A percentile compares a stretch with the other conserved stretches of the same genome.
phyloP scores from a whole-genome alignment of 2,797 vertebrate species.

The Chrosomus eos region DNA sequence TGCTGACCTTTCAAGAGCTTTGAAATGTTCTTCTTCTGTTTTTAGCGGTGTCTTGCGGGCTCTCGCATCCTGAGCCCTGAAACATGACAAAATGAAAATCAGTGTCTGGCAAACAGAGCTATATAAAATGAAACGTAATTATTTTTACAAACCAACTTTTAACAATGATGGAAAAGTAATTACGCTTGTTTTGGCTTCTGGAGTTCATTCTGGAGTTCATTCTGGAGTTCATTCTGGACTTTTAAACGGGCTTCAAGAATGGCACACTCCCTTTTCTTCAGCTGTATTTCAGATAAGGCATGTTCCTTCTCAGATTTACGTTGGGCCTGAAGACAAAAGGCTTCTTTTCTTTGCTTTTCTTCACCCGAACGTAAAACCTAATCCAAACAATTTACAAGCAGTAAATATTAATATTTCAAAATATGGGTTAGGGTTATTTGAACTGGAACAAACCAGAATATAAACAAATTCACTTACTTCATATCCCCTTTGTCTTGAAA shows the following conservation, averaged over 20 bases:
- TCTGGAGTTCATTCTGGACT: fast-evolving
- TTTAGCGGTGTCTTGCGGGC: neutral
- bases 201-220: fast-evolving
- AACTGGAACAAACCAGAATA: neutral
- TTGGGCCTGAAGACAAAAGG: neutral
- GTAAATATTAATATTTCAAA: neutral
- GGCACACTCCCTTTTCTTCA: neutral
- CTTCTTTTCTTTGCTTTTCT: no score
- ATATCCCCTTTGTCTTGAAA: fast-evolving
- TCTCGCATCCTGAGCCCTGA: neutral
- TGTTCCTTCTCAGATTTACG: fast-evolving
- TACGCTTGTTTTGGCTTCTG: neutral
- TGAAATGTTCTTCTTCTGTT: neutral
- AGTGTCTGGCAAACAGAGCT: neutral
- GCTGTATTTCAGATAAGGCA: no score
- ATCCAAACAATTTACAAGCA: neutral
- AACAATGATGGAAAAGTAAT: neutral
- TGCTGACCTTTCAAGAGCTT: neutral
- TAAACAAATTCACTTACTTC: neutral
- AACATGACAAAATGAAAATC: neutral
- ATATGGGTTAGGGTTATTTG: neutral
- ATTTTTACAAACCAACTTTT: neutral
- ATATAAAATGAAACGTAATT: neutral
- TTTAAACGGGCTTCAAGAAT: no score
- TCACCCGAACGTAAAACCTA: neutral